A percentile compares a stretch with the other conserved stretches of the same genome.
These are phyloP conservation scores for Squalus acanthias DNA, from an alignment of 2,797 vertebrate species.

Conservation along the genomic window DNA sequence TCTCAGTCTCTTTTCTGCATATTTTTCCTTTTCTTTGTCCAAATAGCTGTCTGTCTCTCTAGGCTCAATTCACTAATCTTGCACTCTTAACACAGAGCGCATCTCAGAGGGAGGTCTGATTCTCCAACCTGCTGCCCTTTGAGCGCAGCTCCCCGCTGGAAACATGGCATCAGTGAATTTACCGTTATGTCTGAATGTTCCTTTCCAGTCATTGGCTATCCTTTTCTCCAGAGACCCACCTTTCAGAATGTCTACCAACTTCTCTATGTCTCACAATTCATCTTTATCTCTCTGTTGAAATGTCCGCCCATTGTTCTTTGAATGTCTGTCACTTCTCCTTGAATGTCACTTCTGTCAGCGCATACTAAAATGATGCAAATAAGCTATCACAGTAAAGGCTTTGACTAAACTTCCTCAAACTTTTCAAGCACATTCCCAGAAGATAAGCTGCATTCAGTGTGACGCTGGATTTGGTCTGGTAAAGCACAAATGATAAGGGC, in stretches of 20 bases:
- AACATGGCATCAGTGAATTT: background rate
- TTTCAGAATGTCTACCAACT: background rate
- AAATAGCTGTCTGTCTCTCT: background rate
- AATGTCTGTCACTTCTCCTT: background rate
- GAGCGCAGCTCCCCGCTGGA: background rate
- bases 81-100: background rate
- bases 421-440: background rate
- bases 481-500: constrained; percentile 1
- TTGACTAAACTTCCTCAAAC: background rate
- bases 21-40: background rate
- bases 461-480: constrained; percentile 20
- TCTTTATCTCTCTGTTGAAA: background rate
- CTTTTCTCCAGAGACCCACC: background rate
- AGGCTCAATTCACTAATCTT: background rate
- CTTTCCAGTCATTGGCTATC: background rate
- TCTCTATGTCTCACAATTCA: background rate
- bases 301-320: background rate
- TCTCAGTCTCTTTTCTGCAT: background rate
- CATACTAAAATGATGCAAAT: background rate
- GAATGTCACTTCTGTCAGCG: background rate
- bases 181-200: background rate
- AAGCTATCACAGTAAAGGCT: background rate
- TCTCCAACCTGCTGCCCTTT: background rate
- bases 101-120: background rate
- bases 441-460: background rate